Conservation (phyloP, 2,797 vertebrate species). For the Lophura swinhoii region DNA sequence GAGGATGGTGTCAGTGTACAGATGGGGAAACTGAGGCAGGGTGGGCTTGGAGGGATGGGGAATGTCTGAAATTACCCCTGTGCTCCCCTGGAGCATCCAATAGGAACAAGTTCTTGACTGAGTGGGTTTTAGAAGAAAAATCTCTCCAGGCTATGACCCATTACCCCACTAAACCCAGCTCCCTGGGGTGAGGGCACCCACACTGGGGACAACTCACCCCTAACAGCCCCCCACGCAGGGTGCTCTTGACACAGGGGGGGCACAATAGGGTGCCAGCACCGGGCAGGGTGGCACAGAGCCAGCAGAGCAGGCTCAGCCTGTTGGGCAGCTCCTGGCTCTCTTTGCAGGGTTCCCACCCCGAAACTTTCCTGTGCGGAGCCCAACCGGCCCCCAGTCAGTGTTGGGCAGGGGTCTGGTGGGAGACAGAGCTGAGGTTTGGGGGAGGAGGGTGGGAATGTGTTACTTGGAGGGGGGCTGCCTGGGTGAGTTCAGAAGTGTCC, state of each 20-base stretch:
- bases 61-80: not conserved
- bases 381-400: fast-evolving
- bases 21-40: not conserved
- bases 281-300: not conserved
- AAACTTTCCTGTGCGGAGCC: not conserved
- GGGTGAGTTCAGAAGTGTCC: not conserved
- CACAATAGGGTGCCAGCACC: not conserved
- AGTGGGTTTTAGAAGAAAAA: not conserved
- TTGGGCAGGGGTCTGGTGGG: not conserved
- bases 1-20: fast-evolving
- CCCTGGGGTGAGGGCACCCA: not conserved
- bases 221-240: not conserved
- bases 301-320: not conserved
- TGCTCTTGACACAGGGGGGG: not conserved
- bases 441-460: not conserved
- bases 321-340: not conserved
- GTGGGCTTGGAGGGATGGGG: not conserved
- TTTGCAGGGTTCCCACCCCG: not conserved
- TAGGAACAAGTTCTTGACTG: not conserved
- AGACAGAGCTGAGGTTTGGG: not conserved
- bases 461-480: not conserved
- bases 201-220: not conserved
- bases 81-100: not conserved
- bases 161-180: fast-evolving
- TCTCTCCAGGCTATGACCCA: fast-evolving